phyloP scores from a whole-genome alignment of 2,113 vertebrate species.

The Saimiri boliviensis region DNA sequence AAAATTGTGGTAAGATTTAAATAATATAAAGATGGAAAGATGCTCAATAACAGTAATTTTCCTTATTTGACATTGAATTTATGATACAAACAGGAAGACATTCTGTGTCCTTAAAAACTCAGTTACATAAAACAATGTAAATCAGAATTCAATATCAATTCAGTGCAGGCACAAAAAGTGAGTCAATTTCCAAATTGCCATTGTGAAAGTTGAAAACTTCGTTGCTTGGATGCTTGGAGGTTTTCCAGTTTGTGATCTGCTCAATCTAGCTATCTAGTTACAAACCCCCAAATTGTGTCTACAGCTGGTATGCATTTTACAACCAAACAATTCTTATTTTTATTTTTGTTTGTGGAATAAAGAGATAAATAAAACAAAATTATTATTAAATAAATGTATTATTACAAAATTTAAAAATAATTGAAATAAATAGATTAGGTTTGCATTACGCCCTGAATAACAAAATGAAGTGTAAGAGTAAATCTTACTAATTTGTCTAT shows the following conservation, averaged over 20 bases:
- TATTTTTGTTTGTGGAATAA: background rate
- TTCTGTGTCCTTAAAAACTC: background rate
- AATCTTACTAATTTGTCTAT: background rate
- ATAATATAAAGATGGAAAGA: background rate
- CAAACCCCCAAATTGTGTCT: background rate
- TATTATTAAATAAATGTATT: background rate
- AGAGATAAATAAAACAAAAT: background rate
- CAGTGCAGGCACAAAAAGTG: background rate
- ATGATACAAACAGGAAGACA: background rate
- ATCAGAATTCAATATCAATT: constrained; percentile 12
- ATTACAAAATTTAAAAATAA: background rate
- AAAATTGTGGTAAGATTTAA: background rate
- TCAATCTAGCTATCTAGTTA: background rate
- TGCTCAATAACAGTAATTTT: background rate
- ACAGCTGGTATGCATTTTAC: background rate
- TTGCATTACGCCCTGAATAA: background rate
- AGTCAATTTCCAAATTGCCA: background rate
- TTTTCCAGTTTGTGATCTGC: background rate
- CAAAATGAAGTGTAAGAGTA: background rate
- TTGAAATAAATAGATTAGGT: background rate
- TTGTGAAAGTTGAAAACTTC: background rate
- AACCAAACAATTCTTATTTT: background rate
- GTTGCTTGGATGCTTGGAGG: background rate
- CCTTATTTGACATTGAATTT: background rate
- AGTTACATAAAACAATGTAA: background rate